Base-by-base conservation (phyloP, 1,140 invertebrate genomes). In the Eueides isabella region DNA sequence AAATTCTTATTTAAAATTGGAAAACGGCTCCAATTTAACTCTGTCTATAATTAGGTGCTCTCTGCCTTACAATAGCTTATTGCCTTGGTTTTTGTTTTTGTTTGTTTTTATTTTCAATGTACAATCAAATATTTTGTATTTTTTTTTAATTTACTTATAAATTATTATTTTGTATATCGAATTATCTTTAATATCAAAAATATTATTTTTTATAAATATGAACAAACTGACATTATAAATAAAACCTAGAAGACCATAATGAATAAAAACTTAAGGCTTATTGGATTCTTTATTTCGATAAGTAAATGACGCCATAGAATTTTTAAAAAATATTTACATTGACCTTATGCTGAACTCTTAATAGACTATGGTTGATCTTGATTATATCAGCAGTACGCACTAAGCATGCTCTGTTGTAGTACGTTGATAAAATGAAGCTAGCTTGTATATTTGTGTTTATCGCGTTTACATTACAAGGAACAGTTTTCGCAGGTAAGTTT, bases 261-360 rank as follows among this genome's bases (percentile, higher is more conserved):
- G n/a, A 38, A 38, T 38, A 38, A 38, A 38, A 38, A 38, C 3
- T 33, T 33, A 2, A 23, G 16, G 7, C 19, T 48, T n/a, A 19
- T 23, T n/a, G n/a, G 44, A 48, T 6, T 23, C 7, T 2, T 48
- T 48, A 48, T 48, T 48, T 48, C 19, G 23, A 23, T 23, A 48
- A 19, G 7, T 48, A 23, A 41, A n/a, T n/a, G 5, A 41, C 38
- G 16, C 16, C 6, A 41, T 41, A 41, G 3, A 9, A 38, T 11
- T 11, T 38, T 55, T 26, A 26, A 26, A 55, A 55, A 55, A 55
- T 55, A 26, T 55, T 23, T 23, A 26, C 48, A 11, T 26, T 69
- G 67, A 69, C 67, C 67, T 31, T 35, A 68, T 3, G n/a, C 55
- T 69, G 44, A 69, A 55, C 44, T 69, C 48, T 69, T 28, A 69